phyloP scores from a whole-genome alignment of 2,888 invertebrate genomes.

The Tetanocera ferruginea region DNA sequence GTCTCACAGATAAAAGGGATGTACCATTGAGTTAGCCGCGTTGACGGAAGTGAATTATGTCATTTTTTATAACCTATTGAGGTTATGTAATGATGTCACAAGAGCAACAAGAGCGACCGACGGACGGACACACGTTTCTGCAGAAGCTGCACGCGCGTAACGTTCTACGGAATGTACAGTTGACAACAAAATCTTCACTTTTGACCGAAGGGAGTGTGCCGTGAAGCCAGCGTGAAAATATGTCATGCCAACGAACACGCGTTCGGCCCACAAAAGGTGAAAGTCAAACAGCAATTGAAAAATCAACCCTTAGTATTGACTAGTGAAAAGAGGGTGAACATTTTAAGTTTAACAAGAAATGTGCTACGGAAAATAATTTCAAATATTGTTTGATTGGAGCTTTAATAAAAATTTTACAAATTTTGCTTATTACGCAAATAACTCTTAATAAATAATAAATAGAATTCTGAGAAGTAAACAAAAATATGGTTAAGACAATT shows the following conservation, averaged over 20 bases:
- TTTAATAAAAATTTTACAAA: not conserved
- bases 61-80: constrained; percentile 14
- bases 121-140: not conserved
- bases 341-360: not conserved
- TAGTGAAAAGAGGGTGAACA: not conserved
- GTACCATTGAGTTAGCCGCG: not conserved
- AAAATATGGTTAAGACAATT: too few species aligned
- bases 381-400: not conserved
- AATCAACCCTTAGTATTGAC: constrained; percentile 33
- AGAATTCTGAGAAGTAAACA: too few species aligned
- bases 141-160: too few species aligned
- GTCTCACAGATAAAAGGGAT: not conserved
- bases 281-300: constrained; percentile 29
- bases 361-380: not conserved
- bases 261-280: constrained; percentile 8
- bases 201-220: not conserved
- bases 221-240: constrained; percentile 7
- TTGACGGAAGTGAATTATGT: constrained; percentile 22
- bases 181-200: constrained; percentile 10
- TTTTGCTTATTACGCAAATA: not conserved
- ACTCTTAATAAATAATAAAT: not conserved
- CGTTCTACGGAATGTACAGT: not conserved
- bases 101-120: not conserved
- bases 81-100: constrained; percentile 15
- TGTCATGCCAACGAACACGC: constrained; percentile 27